Evolutionary conservation across 2,888 invertebrate genomes (phyloP).

Genomic region (Ariolimax columbianus): DNA sequence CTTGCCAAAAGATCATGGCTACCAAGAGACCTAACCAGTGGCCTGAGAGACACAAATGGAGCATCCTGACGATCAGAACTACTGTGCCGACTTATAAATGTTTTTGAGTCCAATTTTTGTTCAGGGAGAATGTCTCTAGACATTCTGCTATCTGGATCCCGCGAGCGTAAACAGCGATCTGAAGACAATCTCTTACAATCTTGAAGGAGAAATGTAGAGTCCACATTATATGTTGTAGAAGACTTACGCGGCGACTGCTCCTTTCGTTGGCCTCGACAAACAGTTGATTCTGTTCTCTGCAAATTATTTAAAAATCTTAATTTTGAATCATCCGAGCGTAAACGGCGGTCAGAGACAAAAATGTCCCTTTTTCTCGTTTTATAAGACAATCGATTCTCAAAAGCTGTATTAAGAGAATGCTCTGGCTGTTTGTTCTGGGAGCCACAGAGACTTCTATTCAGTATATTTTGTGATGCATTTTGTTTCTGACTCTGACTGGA

Average conservation of each 20-base stretch:
- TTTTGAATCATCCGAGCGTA: too few relatives aligned
- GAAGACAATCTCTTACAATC: neutral
- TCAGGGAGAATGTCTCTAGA: neutral
- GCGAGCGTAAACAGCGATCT: neutral
- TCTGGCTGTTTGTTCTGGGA: too few relatives aligned
- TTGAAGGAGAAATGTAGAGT: neutral
- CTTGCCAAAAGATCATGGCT: neutral
- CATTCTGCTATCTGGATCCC: neutral
- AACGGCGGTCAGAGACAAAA: too few relatives aligned
- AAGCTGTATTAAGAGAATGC: too few relatives aligned
- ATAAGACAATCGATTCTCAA: too few relatives aligned
- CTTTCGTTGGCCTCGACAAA: neutral
- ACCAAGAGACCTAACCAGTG: neutral
- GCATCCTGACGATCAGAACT: neutral
- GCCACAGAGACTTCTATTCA: too few relatives aligned
- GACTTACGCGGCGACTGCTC: neutral
- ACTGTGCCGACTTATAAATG: neutral
- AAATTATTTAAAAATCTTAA: too few relatives aligned
- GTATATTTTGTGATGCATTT: neutral
- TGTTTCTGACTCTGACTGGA: constrained; percentile 17
- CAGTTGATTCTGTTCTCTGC: too few relatives aligned
- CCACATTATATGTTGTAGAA: neutral
- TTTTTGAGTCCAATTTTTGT: neutral
- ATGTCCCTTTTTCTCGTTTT: too few relatives aligned
- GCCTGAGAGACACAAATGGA: neutral